Conservation (phyloP, 1,140 invertebrate genomes). For the Drosophila dunni region DNA sequence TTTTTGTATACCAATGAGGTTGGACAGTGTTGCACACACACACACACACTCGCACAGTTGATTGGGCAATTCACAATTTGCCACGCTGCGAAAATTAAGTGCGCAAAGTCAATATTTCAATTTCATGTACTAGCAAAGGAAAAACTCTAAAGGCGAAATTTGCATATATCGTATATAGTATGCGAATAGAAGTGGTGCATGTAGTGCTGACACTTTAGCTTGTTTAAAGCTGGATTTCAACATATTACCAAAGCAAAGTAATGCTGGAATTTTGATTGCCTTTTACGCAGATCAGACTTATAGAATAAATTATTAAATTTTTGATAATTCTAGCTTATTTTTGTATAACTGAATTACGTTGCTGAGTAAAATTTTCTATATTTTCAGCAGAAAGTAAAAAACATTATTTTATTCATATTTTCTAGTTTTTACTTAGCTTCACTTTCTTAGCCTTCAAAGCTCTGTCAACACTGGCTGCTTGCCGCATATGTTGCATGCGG, state of each 20-base stretch:
- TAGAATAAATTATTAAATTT: no score
- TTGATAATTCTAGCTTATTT: no score
- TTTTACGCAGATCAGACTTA: no score
- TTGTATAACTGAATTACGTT: no score
- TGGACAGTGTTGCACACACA: conserved; percentile 27
- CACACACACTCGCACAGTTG: conserved; percentile 29
- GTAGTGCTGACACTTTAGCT: background rate
- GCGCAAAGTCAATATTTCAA: conserved; percentile 82
- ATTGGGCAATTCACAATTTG: conserved; percentile 78
- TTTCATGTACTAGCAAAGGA: conserved; percentile 40
- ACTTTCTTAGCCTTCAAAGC: no score
- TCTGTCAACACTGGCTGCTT: background rate
- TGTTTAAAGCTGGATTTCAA: no score
- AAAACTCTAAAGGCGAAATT: conserved; percentile 40
- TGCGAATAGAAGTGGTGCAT: conserved; percentile 41
- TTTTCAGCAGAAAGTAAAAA: no score
- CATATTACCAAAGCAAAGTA: no score
- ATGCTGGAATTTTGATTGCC: no score
- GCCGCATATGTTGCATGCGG: conserved; percentile 41
- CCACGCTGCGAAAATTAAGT: conserved; percentile 73
- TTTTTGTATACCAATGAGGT: conserved; percentile 6
- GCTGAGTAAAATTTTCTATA: no score
- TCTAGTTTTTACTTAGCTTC: no score
- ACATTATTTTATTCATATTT: no score
- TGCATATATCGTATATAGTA: conserved; percentile 42